Percentiles rank a stretch among this genome's conserved stretches.
Evolutionary conservation across 1,140 invertebrate genomes (phyloP).

Genomic region (Carcinoscorpius rotundicauda): DNA sequence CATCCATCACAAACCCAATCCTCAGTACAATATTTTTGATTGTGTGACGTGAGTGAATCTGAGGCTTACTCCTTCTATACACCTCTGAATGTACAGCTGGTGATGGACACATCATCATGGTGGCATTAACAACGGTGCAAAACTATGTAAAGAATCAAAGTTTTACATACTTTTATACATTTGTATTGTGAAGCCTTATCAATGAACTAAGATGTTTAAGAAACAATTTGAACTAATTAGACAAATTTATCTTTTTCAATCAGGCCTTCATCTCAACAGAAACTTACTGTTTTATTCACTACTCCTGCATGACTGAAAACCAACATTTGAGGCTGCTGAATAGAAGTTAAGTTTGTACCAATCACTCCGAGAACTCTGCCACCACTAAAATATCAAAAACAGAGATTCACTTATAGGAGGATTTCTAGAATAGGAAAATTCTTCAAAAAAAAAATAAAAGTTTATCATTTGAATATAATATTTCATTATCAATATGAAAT

Average conservation of each 20-base stretch:
- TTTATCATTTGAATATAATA: too few species aligned
- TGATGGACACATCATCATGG: conserved; percentile 89
- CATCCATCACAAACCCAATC: conserved; percentile 92
- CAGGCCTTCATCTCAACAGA: neutral
- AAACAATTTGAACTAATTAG: too few species aligned
- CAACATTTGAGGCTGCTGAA: conserved; percentile 80
- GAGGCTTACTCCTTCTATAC: neutral
- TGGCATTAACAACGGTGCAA: conserved; percentile 73
- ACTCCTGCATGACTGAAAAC: conserved; percentile 46
- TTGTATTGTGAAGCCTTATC: too few species aligned
- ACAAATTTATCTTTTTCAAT: too few species aligned
- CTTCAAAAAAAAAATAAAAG: too few species aligned
- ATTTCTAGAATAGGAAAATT: too few species aligned
- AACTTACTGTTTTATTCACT: conserved; percentile 55
- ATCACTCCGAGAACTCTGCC: conserved; percentile 86
- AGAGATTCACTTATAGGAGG: too few species aligned
- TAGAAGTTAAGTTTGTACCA: conserved; percentile 78
- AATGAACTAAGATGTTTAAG: too few species aligned
- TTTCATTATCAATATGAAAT: too few species aligned
- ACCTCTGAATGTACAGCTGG: conserved; percentile 48
- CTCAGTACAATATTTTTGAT: conserved; percentile 12
- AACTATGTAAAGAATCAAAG: conserved; percentile 4
- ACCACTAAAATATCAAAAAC: conserved; percentile 50
- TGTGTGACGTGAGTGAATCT: neutral
- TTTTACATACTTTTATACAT: too few species aligned